phyloP scores from a whole-genome alignment of 2,113 vertebrate genomes.

The Dicaeum eximium region DNA sequence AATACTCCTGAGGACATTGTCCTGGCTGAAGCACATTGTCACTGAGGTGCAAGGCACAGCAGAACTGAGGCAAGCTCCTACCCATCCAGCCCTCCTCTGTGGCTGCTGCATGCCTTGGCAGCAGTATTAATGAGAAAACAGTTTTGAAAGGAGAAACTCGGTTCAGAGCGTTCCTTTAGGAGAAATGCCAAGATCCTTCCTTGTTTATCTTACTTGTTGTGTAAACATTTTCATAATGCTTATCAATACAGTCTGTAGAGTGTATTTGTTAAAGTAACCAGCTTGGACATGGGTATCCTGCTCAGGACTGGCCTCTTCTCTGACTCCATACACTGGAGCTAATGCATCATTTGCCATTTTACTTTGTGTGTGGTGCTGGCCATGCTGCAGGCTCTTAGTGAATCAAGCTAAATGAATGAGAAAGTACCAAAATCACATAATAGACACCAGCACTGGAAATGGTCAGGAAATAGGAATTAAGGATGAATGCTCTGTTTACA shows the following conservation, averaged over 20 bases:
- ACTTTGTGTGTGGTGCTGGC: neutral
- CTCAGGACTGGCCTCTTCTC: neutral
- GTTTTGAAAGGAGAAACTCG: slow-evolving; percentile 26
- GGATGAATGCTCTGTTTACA: neutral
- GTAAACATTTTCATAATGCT: slow-evolving; percentile 20
- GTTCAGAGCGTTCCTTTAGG: slow-evolving; percentile 6
- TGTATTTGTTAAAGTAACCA: neutral
- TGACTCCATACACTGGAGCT: neutral
- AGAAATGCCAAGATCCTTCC: slow-evolving; percentile 27
- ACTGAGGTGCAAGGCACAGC: neutral
- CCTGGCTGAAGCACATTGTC: neutral
- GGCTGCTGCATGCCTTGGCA: slow-evolving; percentile 1
- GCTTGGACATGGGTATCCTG: neutral
- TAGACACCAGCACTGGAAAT: neutral
- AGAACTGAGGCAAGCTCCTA: neutral
- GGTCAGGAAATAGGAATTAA: slow-evolving; percentile 17
- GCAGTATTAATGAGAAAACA: slow-evolving; percentile 11
- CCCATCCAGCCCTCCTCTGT: neutral
- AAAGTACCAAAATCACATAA: neutral
- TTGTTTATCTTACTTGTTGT: slow-evolving; percentile 25
- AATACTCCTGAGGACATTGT: neutral
- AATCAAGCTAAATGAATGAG: neutral
- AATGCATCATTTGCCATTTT: neutral
- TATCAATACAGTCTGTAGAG: slow-evolving; percentile 14
- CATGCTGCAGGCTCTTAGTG: neutral